A percentile compares a stretch with the other conserved stretches of the same genome.
Conservation (phyloP, 2,113 vertebrate genomes). For the Mixornis gularis region DNA sequence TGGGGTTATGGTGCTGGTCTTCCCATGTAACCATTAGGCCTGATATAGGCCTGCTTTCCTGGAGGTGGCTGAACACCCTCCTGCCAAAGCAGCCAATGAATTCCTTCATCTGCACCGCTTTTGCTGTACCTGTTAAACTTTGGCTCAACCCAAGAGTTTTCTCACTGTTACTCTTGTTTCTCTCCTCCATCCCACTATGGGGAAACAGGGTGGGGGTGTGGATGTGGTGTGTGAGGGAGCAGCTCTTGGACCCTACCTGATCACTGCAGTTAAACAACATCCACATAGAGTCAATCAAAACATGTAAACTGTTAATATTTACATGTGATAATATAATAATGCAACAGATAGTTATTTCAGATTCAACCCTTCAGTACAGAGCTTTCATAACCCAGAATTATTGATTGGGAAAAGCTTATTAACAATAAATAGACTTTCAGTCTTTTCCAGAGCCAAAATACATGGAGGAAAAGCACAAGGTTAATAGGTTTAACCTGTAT, state of each 20-base stretch:
- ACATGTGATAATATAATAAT: background rate
- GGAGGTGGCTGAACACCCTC: background rate
- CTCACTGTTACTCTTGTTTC: background rate
- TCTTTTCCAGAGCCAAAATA: background rate
- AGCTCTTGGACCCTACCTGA: background rate
- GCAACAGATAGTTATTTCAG: background rate
- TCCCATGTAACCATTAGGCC: background rate
- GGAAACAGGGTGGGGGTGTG: accelerated
- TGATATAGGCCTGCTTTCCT: background rate
- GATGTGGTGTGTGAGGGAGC: background rate
- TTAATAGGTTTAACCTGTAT: background rate
- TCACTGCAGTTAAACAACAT: background rate
- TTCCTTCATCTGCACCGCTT: background rate
- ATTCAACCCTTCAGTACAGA: background rate
- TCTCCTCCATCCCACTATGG: accelerated
- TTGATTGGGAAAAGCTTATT: background rate
- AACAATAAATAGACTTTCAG: background rate
- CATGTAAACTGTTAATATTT: background rate
- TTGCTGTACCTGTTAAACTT: background rate
- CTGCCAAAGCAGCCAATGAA: background rate
- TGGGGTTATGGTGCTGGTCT: background rate
- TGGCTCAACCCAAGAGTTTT: background rate
- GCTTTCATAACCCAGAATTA: background rate
- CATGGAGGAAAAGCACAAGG: background rate
- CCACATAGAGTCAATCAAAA: background rate